phyloP scores from a whole-genome alignment of 2,797 vertebrate genomes.

The Bradypus variegatus region DNA sequence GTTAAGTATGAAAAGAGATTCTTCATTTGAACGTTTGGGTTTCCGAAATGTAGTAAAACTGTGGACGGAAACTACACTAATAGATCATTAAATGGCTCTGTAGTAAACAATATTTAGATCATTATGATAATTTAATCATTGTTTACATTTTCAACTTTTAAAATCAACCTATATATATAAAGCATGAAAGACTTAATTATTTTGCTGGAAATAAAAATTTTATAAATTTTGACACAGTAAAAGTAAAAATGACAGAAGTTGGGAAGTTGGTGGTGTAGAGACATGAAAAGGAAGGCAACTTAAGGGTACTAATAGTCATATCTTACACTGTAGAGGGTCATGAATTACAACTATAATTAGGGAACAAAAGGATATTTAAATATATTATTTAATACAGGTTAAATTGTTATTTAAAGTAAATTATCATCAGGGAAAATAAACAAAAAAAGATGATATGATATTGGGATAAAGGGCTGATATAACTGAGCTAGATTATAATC shows the following conservation, averaged over 20 bases:
- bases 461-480: neutral
- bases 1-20: neutral
- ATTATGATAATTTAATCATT: neutral
- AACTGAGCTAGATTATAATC: neutral
- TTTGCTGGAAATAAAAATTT: neutral
- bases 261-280: neutral
- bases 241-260: neutral
- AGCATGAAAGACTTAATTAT: neutral
- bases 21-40: neutral
- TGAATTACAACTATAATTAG: neutral
- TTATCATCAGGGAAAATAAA: neutral
- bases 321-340: neutral
- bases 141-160: neutral
- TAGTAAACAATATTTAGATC: neutral
- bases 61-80: neutral
- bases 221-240: neutral
- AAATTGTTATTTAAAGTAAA: slow-evolving; percentile 5
- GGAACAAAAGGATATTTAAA: neutral
- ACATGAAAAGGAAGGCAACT: neutral
- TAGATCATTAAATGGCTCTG: neutral
- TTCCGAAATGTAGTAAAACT: neutral
- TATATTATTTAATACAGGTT: neutral
- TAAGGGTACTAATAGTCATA: neutral
- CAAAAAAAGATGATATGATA: neutral
- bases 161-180: neutral